phyloP scores from a whole-genome alignment of 2,888 invertebrate genomes.

The Odontomyia ornata region DNA sequence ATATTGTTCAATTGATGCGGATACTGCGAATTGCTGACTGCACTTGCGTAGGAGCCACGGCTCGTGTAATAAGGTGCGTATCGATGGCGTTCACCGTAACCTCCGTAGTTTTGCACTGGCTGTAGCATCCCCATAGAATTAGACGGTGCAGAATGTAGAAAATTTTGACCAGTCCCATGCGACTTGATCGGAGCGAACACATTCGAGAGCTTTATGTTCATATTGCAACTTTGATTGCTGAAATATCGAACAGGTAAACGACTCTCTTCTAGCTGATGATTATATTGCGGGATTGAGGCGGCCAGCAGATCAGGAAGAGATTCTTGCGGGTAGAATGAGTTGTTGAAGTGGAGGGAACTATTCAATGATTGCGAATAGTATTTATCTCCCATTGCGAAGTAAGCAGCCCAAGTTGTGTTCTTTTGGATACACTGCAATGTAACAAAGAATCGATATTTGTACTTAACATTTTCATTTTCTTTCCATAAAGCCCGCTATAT shows the following conservation, averaged over 20 bases:
- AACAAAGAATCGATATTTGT: too few species aligned
- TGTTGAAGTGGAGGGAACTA: background rate
- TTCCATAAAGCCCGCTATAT: too few species aligned
- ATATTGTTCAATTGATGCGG: background rate
- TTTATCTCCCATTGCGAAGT: constrained; percentile 13
- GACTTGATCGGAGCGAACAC: background rate
- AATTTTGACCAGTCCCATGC: constrained; percentile 1
- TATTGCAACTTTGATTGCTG: constrained; percentile 44
- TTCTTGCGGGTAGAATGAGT: constrained; percentile 23
- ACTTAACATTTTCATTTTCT: too few species aligned
- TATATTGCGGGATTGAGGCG: background rate
- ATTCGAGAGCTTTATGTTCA: constrained; percentile 36
- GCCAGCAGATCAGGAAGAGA: background rate
- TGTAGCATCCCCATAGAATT: background rate
- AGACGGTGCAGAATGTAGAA: background rate
- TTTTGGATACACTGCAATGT: too few species aligned
- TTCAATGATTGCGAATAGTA: background rate
- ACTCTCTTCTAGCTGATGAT: constrained; percentile 13
- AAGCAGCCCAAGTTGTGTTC: background rate
- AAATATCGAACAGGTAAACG: constrained; percentile 37
- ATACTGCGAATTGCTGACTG: background rate
- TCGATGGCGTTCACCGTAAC: constrained; percentile 13
- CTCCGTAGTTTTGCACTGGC: background rate
- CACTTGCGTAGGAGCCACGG: background rate
- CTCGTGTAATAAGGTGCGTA: constrained; percentile 31